Conservation (phyloP, 2,113 vertebrate genomes). For the Nipponia nippon region DNA sequence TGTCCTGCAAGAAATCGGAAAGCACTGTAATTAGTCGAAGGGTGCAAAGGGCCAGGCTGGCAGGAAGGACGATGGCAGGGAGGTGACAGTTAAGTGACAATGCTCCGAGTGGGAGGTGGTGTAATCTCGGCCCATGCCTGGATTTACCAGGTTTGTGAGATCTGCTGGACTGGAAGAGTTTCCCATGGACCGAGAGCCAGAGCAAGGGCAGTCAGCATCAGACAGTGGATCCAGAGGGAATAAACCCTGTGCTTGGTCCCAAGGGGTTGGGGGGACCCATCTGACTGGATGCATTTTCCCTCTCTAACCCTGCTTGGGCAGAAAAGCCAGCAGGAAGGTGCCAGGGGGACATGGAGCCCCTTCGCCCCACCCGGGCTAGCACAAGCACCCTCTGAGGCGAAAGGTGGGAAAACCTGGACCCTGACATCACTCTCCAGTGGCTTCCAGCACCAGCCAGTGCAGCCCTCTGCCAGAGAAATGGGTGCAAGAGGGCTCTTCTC, state of each 20-base stretch:
- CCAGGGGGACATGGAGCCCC: background rate
- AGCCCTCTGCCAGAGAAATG: background rate
- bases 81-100: background rate
- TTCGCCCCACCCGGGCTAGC: background rate
- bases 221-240: background rate
- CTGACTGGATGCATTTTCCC: background rate
- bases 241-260: background rate
- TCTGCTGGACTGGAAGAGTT: background rate
- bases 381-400: background rate
- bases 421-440: background rate
- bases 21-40: background rate
- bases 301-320: background rate
- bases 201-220: background rate
- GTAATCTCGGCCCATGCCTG: background rate
- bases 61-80: background rate
- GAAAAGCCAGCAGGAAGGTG: background rate
- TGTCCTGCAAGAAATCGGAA: background rate
- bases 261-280: background rate
- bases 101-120: background rate
- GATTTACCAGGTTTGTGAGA: background rate
- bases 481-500: background rate
- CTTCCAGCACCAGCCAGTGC: background rate
- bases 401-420: background rate
- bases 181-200: background rate
- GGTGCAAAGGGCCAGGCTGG: background rate